These are phyloP conservation scores for Scarus forsteni DNA, from an alignment of 2,797 vertebrate species.

Conservation along the genomic window DNA sequence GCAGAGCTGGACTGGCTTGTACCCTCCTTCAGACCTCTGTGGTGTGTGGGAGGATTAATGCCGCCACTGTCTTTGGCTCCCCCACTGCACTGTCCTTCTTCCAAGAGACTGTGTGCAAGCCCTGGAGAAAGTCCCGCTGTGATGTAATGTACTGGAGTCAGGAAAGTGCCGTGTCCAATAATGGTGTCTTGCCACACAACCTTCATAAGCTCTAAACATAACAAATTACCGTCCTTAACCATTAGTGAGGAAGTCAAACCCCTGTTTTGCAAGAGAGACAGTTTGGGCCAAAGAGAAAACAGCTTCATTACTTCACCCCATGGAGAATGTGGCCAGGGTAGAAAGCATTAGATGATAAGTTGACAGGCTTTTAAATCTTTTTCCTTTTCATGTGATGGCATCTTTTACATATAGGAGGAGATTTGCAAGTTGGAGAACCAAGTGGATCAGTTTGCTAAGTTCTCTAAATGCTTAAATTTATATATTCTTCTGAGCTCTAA, in stretches of 20 bases:
- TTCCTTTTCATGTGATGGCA: too few species aligned
- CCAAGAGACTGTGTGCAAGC: conserved; percentile 23
- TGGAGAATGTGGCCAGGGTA: too few species aligned
- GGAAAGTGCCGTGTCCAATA: conserved; percentile 13
- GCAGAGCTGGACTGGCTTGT: conserved; percentile 20
- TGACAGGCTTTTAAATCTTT: too few species aligned
- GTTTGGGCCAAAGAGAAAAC: background rate
- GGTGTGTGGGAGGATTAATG: conserved; percentile 65
- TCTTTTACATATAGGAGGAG: too few species aligned
- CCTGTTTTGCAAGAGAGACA: conserved; percentile 10
- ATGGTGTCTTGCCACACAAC: conserved; percentile 11
- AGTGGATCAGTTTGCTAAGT: too few species aligned
- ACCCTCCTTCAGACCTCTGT: conserved; percentile 31
- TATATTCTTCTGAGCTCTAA: too few species aligned
- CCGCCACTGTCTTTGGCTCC: conserved; percentile 34
- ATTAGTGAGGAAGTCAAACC: background rate
- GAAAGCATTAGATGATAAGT: too few species aligned
- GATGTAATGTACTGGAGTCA: conserved; percentile 35
- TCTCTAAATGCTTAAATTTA: too few species aligned
- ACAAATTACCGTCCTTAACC: background rate
- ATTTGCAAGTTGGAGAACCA: too few species aligned
- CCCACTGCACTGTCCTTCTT: conserved; percentile 34
- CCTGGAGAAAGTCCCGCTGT: conserved; percentile 33
- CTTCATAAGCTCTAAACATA: conserved; percentile 12
- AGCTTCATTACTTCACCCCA: background rate